Evolutionary conservation across 2,113 vertebrate species (phyloP).

Genomic region (Sapajus apella): DNA sequence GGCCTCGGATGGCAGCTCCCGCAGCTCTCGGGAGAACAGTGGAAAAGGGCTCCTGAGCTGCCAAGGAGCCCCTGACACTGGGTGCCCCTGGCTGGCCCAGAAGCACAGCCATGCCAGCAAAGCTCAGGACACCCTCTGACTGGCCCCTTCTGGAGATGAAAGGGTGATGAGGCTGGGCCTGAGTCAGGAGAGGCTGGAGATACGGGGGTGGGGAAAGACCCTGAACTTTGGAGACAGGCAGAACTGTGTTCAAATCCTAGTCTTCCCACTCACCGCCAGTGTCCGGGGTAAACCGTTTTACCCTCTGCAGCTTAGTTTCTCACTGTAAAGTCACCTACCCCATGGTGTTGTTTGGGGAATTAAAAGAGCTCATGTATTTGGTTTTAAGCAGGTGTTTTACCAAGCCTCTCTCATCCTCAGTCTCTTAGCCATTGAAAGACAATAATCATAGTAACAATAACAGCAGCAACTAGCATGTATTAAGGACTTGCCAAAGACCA

Average conservation of each 20-base stretch:
- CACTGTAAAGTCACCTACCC: not conserved
- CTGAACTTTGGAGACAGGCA: not conserved
- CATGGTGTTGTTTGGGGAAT: not conserved
- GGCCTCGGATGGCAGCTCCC: slow-evolving; percentile 66
- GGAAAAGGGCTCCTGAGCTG: not conserved
- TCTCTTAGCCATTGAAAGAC: not conserved
- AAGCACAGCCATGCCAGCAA: not conserved
- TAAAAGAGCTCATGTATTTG: not conserved
- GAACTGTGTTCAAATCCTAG: not conserved
- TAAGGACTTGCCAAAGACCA: not conserved
- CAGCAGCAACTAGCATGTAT: not conserved
- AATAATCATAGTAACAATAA: not conserved
- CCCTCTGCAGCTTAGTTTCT: not conserved
- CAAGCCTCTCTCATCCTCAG: not conserved
- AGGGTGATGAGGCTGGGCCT: not conserved
- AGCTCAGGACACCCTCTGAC: not conserved
- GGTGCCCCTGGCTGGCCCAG: not conserved
- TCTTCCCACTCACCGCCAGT: not conserved
- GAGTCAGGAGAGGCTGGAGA: not conserved
- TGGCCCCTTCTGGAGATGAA: not conserved
- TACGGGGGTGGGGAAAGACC: not conserved
- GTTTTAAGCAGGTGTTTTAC: not conserved
- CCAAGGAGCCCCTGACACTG: not conserved
- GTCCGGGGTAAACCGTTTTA: not conserved
- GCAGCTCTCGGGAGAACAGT: not conserved